Evolutionary conservation across 2,113 vertebrate species (phyloP), one percentile per base, ranked within the genome.

Genomic region (Osmerus eperlanus): DNA sequence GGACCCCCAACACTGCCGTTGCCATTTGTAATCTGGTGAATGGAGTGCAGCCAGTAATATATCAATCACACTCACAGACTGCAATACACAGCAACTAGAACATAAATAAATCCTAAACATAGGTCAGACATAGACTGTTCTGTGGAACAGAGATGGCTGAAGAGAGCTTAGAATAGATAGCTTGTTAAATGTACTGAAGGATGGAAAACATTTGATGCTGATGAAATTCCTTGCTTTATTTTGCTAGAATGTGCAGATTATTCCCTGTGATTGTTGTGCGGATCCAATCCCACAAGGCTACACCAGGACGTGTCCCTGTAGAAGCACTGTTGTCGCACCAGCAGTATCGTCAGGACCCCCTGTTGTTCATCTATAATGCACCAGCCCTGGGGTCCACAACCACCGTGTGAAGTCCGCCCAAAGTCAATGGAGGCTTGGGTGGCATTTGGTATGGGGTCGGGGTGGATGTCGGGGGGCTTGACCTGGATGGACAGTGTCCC

Each of bases 21-120:
- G 80, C 83, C 1, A 75, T 85, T 73, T 77, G 67, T 85, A 81
- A 89, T 89, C 86, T 83, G 75, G 29, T 71, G 71, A 74, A 77
- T 77, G 81, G 78, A 83, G 68, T 4, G 11, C 60, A 51, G 77
- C 76, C 80, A 80, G 79, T 13, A 1, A 74, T 71, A 56, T 67
- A 84, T 78, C 84, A 72, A 77, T 81, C 83, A 78, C 76, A 79
- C 68, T 65, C 62, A 62, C 32, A 19, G 58, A 54, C 62, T 41
- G 51, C 21, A 68, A 78, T 66, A 71, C 47, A 70, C 68, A 32
- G n/a, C 14, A 15, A 56, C 15, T 56, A 16, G 54, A n/a, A 56
- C 54, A 56, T 6, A 56, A 56, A 56, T 15, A 56, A 56, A 56
- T 47, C 41, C 41, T 12, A 47, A 47, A 9, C 41, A 47, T 15